Evolutionary conservation across 2,888 invertebrate species (phyloP), one percentile per base, ranked within the genome.

Genomic region (Orgyia antiqua): DNA sequence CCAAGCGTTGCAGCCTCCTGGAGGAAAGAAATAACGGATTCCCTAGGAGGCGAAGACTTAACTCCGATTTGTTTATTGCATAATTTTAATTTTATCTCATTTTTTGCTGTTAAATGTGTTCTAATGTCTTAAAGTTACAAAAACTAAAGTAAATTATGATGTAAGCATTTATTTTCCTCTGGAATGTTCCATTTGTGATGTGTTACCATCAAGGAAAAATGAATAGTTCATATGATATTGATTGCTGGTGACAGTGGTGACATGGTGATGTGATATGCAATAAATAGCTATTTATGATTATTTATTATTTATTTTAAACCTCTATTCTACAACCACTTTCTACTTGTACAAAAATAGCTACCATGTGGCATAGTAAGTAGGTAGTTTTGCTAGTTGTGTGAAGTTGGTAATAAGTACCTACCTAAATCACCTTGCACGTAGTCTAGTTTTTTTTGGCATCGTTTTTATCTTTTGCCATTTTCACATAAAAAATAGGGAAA

Each of bases 1-100:
- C 72, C 90, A 91, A 88, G 89, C 94, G 37, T 76, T 93, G 67
- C 89, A 90, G 89, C 92, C 93, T 91, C 93, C 93, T 91, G 93
- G 90, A 87, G 88, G 86, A 67, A 91, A 92, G 72, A 91, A 94
- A 88, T 94, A 91, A 90, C 87, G 83, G 78, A 74, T 88, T 88
- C 89, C 89, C 88, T 88, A 87, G 90, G 90, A 89, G 89, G 88
- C 84, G 73, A 76, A 76, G 78, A 79, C 71, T 68, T 50, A 56
- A 60, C 70, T 79, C 77, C 77, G 74, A 76, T 65, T 69, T 72
- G 68, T 76, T 77, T 72, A 76, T 74, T 75, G 80, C 82, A 79
- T 83, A 74, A 76, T 79, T 58, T 39, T 52, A 54, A 63, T 69
- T 68, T 39, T 71, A 65, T 69, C 64, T 73, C 57, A 68, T 70